Percentiles rank a stretch among this genome's conserved stretches.
Evolutionary conservation across 53 echinoderm and acorn worm species (phyloP).

Genomic region (Apostichopus leukothele): DNA sequence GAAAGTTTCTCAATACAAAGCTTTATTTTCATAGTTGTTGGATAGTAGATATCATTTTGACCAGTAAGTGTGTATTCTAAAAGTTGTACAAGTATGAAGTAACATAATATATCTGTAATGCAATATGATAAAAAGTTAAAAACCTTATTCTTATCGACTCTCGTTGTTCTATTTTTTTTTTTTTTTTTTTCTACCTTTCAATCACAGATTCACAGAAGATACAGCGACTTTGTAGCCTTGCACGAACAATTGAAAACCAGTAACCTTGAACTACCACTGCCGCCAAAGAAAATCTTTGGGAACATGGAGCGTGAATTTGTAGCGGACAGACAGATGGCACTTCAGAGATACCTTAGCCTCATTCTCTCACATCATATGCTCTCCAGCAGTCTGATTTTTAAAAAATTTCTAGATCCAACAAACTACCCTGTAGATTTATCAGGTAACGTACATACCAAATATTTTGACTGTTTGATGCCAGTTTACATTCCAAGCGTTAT

Average conservation of each 20-base stretch:
- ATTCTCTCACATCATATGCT: conserved; percentile 81
- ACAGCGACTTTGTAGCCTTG: conserved; percentile 85
- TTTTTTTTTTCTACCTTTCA: too few species aligned
- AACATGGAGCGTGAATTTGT: conserved; percentile 99
- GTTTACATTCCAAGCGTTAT: too few species aligned
- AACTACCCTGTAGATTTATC: conserved; percentile 75
- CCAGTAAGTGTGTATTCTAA: too few species aligned
- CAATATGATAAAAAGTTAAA: too few species aligned
- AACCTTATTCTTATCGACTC: too few species aligned
- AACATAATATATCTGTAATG: too few species aligned
- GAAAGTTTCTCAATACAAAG: too few species aligned
- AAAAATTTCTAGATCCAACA: conserved; percentile 83
- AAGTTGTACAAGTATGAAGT: too few species aligned
- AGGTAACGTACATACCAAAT: conserved; percentile 52
- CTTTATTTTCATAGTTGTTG: too few species aligned
- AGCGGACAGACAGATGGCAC: conserved; percentile 86
- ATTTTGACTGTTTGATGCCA: too few species aligned
- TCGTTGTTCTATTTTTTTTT: too few species aligned
- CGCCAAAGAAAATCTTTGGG: conserved; percentile 96
- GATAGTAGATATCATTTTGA: too few species aligned
- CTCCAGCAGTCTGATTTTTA: conserved; percentile 67
- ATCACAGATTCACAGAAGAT: conserved; percentile 86
- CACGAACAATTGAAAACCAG: conserved; percentile 75
- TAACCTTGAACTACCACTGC: conserved; percentile 85
- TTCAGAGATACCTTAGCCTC: conserved; percentile 78